Evolutionary conservation across 2,888 invertebrate genomes (phyloP), one percentile per base, ranked within the genome.

Genomic region (Trilocha varians): DNA sequence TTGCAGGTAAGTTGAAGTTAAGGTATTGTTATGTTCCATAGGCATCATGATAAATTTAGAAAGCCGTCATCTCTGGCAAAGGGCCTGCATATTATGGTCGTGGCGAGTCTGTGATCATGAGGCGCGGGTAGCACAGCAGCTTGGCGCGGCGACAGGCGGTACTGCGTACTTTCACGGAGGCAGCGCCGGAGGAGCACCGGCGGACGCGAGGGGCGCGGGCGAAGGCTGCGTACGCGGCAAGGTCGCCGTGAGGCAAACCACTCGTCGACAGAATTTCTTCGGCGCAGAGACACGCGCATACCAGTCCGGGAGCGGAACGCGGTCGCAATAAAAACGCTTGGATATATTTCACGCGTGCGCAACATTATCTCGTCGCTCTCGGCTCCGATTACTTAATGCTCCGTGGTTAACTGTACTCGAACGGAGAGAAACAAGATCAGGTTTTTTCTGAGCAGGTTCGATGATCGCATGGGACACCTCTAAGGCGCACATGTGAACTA

Each of bases 271-370:
- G 72, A 80, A 80, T 78, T 75, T 80, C 79, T 78, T 79, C 70
- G 73, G 59, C 63, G 66, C 75, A 75, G 74, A 75, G 70, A 76
- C 78, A 73, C 71, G 64, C 70, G 65, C 73, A 74, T 74, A 73
- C 73, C 73, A 74, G 73, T 68, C 65, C 64, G 67, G 59, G 65
- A 69, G 68, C 65, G 75, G 75, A 78, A 78, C 79, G 78, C 78
- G 78, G 73, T 70, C 78, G 77, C 75, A 76, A 78, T 76, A 80
- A 73, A 72, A 84, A 83, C 76, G 70, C 71, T 77, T 75, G 76
- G 79, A 80, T 84, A 82, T 82, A 80, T 83, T 82, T 82, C 82
- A 84, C 83, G 79, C 82, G 80, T 83, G 78, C 79, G 80, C 82
- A 83, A 82, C 79, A 78, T 83, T 83, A 83, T 79, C 79, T 79